Conservation (phyloP, 1,140 invertebrate species). For the Pachypeltis micranthus region DNA sequence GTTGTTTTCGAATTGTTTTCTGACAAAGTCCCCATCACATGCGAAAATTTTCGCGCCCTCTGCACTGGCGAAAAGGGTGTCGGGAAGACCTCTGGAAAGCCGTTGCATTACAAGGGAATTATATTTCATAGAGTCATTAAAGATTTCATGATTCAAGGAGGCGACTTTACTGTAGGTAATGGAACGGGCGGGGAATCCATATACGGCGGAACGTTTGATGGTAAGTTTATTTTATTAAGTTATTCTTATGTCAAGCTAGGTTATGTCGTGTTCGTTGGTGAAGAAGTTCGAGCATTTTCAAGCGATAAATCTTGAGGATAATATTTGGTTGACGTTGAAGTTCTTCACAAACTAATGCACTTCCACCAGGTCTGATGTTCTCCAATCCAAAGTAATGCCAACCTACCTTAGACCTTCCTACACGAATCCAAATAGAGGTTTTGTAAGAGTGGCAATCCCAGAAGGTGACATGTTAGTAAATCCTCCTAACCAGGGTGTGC, state of each 20-base stretch:
- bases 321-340: no score
- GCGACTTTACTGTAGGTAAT: slow-evolving; percentile 78
- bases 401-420: no score
- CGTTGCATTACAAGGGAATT: slow-evolving; percentile 55
- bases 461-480: no score
- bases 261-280: not conserved
- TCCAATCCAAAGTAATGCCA: no score
- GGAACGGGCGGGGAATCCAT: slow-evolving; percentile 86
- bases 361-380: no score
- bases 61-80: slow-evolving; percentile 81
- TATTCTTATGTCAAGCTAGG: not conserved
- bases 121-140: slow-evolving; percentile 87
- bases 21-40: slow-evolving; percentile 85
- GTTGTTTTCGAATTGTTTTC: slow-evolving; percentile 90
- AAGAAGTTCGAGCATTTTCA: no score
- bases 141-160: slow-evolving; percentile 83
- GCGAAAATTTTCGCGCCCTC: slow-evolving; percentile 83
- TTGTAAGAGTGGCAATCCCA: no score
- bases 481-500: no score
- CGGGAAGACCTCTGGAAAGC: slow-evolving; percentile 57
- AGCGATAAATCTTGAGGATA: no score
- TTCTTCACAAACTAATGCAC: no score
- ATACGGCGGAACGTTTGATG: slow-evolving; percentile 78
- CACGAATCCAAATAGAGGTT: no score
- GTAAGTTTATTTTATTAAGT: slow-evolving; percentile 36